Percentiles rank a stretch among this genome's conserved stretches.
Conservation (phyloP, 2,113 vertebrate species). For the Cebus imitator region DNA sequence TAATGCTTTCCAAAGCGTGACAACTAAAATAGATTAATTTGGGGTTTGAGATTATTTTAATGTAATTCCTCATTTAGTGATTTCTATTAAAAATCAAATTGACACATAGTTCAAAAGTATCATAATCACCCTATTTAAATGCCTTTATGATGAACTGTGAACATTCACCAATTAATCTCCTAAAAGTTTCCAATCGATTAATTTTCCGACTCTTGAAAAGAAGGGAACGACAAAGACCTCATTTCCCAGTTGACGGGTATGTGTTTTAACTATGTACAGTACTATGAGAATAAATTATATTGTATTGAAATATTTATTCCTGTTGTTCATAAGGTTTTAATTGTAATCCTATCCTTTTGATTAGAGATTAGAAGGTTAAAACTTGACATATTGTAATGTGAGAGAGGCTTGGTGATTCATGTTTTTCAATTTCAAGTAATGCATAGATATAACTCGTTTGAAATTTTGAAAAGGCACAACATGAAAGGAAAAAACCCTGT, state of each 20-base stretch:
- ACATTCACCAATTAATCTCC: conserved; percentile 1
- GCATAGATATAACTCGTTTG: not conserved
- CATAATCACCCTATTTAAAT: conserved; percentile 40
- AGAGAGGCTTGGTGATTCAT: not conserved
- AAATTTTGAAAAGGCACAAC: not conserved
- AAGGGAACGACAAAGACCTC: not conserved
- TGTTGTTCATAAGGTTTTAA: not conserved
- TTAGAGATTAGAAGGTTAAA: conserved; percentile 36
- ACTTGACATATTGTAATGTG: not conserved
- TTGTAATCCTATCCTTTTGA: not conserved
- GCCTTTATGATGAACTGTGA: conserved; percentile 21
- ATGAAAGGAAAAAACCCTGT: not conserved
- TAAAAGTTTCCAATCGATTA: conserved; percentile 4
- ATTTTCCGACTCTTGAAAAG: not conserved
- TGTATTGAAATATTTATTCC: not conserved
- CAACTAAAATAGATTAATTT: not conserved
- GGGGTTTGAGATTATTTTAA: conserved; percentile 11
- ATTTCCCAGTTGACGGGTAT: not conserved
- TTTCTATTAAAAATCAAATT: conserved; percentile 11
- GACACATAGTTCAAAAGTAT: conserved; percentile 11
- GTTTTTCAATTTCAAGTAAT: conserved; percentile 44
- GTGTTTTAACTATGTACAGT: not conserved
- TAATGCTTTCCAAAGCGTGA: not conserved
- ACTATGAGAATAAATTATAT: not conserved
- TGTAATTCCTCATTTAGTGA: not conserved